Conservation (phyloP, 2,888 invertebrate species). For the Amphipoea oculea region DNA sequence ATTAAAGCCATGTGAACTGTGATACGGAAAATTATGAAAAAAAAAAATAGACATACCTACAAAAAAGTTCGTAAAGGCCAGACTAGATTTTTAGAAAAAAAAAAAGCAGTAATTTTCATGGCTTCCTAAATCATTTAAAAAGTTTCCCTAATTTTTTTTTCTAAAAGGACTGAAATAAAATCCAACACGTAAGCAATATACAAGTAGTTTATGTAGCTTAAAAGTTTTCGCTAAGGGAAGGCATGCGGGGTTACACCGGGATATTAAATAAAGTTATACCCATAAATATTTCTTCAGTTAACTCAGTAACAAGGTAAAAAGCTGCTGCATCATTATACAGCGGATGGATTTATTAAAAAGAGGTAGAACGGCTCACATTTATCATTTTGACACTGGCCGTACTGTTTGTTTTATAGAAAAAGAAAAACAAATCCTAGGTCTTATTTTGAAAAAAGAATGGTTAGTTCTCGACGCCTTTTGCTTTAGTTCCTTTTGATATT, state of each 20-base stretch:
- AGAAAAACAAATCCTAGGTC: background rate
- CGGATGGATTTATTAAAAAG: slow-evolving; percentile 69
- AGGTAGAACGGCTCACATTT: slow-evolving; percentile 52
- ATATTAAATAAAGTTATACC: slow-evolving; percentile 90
- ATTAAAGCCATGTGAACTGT: background rate
- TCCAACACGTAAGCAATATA: slow-evolving; percentile 53
- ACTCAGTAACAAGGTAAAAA: slow-evolving; percentile 83
- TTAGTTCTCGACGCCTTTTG: background rate
- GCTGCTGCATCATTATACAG: slow-evolving; percentile 67
- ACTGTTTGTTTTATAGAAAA: background rate
- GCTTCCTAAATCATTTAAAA: background rate
- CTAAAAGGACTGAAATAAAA: slow-evolving; percentile 6
- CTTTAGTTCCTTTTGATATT: background rate
- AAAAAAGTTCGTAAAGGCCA: background rate
- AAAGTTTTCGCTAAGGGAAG: slow-evolving; percentile 80
- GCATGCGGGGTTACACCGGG: slow-evolving; percentile 68
- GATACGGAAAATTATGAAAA: background rate
- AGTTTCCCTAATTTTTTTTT: too few relatives aligned
- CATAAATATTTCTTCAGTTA: slow-evolving; percentile 90
- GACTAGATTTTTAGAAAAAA: background rate
- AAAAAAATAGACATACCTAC: background rate
- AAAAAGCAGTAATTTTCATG: background rate
- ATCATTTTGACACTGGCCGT: slow-evolving; percentile 56
- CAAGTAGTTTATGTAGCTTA: slow-evolving; percentile 81
- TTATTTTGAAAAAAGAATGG: slow-evolving; percentile 27